Percentiles rank a stretch among this genome's conserved stretches.
Conservation (phyloP, 2,888 invertebrate genomes). For the Dexiosoma caninum region DNA sequence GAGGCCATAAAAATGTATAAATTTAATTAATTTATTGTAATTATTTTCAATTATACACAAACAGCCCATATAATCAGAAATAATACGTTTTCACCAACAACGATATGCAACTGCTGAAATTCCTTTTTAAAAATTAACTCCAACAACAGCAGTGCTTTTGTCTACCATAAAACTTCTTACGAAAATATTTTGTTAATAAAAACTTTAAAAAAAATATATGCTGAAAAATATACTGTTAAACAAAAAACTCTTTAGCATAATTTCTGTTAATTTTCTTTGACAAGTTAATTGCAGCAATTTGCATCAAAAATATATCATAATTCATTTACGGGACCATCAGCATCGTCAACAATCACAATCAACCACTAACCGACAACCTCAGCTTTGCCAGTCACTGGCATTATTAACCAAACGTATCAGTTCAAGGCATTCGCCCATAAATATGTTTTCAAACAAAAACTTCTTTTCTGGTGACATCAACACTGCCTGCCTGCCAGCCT, state of each 20-base stretch:
- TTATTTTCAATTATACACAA: too few relatives aligned
- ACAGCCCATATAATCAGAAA: too few relatives aligned
- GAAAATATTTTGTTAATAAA: too few relatives aligned
- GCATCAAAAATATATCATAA: constrained; percentile 74
- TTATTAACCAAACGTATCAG: constrained; percentile 29
- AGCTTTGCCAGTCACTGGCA: constrained; percentile 13
- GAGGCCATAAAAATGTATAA: too few relatives aligned
- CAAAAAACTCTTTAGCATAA: constrained; percentile 66
- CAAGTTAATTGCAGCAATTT: constrained; percentile 75
- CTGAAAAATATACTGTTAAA: neutral
- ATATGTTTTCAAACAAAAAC: constrained; percentile 11
- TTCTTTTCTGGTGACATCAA: constrained; percentile 40
- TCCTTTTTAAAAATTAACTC: neutral
- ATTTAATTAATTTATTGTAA: too few relatives aligned
- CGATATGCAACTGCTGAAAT: neutral
- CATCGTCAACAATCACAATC: constrained; percentile 35
- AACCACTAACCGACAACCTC: neutral
- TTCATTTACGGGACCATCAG: constrained; percentile 65
- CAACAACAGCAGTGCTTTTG: neutral
- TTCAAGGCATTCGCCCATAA: constrained; percentile 40
- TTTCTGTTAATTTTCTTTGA: constrained; percentile 74
- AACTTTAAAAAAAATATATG: neutral
- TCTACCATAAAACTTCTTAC: neutral
- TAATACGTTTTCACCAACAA: too few relatives aligned
- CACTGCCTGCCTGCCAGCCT: neutral